Base-by-base conservation (phyloP, 2,888 invertebrate species). In the Leucophenga montana region DNA sequence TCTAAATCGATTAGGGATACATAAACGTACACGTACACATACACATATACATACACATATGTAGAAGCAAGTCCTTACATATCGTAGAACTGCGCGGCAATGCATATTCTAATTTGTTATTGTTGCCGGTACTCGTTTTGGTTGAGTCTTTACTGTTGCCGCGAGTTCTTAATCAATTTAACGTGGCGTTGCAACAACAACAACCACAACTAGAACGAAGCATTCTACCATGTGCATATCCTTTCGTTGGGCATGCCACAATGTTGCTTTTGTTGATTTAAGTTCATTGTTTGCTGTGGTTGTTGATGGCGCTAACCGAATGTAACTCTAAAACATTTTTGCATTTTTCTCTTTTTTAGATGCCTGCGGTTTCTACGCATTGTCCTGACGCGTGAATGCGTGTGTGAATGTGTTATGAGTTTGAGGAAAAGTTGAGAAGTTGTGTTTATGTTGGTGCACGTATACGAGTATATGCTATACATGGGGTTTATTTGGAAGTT, bases 1-100 rank as follows among this genome's bases (percentile, higher is more conserved):
- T 69, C 65, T 20, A 67, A 68, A 73, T 71, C 73, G 71, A 73
- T 73, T 73, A 73, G 57, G 69, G n/a, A 11, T 46, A 64, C 14
- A 39, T 1, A 11, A 39, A 64, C 62, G 44, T 48, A 64, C 46
- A 46, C 62, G 1, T 22, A 20, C 62, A 46, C 13, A 22, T 27
- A 20, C 22, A 20, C 20, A 56, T 20, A 56, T 11, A 62, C 44
- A 20, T 1, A 44, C 3, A 44, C 18, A 14, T 20, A 39, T 39
- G 39, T 39, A 39, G 39, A 3, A 39, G 39, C 8, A 8, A 11
- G 39, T 39, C 39, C 39, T 39, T 39, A 39, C 39, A 39, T 5
- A 39, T 1, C 11, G 8, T 5, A 27, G 4, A 27, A 27, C 27
- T n/a, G n/a, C n/a, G n/a, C 27, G 27, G 27, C 27, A 3, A 39